Percentiles rank a stretch among this genome's conserved stretches.
These are phyloP conservation scores for Drosophila eohydei DNA, from an alignment of 2,888 invertebrate species.

Conservation along the genomic window DNA sequence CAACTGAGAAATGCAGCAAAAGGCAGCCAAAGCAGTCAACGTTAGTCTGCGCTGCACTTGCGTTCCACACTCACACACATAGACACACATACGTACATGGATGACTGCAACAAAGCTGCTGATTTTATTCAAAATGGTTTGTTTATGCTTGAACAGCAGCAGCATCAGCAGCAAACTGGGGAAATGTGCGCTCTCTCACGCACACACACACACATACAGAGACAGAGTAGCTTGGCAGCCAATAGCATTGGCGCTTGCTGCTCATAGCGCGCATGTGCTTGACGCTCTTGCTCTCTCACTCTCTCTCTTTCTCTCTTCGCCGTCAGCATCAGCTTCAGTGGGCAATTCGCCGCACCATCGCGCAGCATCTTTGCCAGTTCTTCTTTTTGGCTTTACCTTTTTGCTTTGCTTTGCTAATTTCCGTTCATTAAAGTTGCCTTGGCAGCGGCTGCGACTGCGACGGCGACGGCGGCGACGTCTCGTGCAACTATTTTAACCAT, in stretches of 20 bases:
- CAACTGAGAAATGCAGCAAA: slow-evolving; percentile 68
- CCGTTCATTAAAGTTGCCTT: slow-evolving; percentile 80
- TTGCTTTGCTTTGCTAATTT: slow-evolving; percentile 72
- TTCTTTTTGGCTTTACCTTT: slow-evolving; percentile 34
- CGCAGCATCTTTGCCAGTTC: slow-evolving; percentile 51
- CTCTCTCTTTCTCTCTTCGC: slow-evolving; percentile 52
- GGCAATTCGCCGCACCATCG: slow-evolving; percentile 29
- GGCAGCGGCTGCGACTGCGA: slow-evolving; percentile 16
- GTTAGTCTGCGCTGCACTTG: slow-evolving; percentile 58
- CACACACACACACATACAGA: slow-evolving; percentile 16
- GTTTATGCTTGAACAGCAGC: slow-evolving; percentile 68
- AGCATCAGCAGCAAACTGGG: slow-evolving; percentile 46
- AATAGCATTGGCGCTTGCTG: slow-evolving; percentile 66
- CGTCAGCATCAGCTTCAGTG: slow-evolving; percentile 5
- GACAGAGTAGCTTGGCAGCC: slow-evolving; percentile 26
- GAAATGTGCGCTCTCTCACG: slow-evolving; percentile 57
- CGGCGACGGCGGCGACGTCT: slow-evolving; percentile 27
- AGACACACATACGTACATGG: neutral
- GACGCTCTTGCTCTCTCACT: slow-evolving; percentile 46
- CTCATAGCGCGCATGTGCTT: slow-evolving; percentile 72
- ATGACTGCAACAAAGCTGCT: slow-evolving; percentile 41
- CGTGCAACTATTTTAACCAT: slow-evolving; percentile 63
- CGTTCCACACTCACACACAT: slow-evolving; percentile 58
- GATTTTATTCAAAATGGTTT: slow-evolving; percentile 82
- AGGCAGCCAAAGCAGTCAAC: slow-evolving; percentile 37